A percentile compares a stretch with the other conserved stretches of the same genome.
phyloP scores from a whole-genome alignment of 1,140 invertebrate genomes.

The Diorhabda carinulata region DNA sequence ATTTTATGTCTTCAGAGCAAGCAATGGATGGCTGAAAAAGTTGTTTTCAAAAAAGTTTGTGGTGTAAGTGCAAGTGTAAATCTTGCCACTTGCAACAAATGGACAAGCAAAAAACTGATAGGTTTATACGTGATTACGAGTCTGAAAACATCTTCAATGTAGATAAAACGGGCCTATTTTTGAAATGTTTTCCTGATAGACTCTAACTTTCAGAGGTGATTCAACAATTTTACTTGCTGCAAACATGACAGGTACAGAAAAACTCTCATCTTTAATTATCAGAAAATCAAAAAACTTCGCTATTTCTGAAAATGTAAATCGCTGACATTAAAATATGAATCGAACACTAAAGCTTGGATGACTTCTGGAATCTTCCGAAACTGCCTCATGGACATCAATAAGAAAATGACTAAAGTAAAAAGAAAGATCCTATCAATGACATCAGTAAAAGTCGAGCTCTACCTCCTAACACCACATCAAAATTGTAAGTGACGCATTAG shows the following conservation, averaged over 20 bases:
- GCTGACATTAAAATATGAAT: slow-evolving; percentile 39
- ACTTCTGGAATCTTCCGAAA: slow-evolving; percentile 33
- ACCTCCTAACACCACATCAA: no score
- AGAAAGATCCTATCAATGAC: no score
- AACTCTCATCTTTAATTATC: slow-evolving; percentile 49
- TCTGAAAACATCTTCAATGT: slow-evolving; percentile 46
- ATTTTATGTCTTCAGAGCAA: slow-evolving; percentile 18
- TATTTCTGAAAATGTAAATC: slow-evolving; percentile 46
- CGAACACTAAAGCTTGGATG: slow-evolving; percentile 50
- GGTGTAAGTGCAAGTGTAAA: not conserved
- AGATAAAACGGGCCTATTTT: slow-evolving; percentile 50
- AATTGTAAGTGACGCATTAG: no score
- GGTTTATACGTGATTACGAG: slow-evolving; percentile 23
- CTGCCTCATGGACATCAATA: not conserved
- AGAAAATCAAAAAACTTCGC: slow-evolving; percentile 49
- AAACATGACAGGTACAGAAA: slow-evolving; percentile 49
- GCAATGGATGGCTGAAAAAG: slow-evolving; percentile 24
- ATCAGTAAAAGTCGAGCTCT: no score
- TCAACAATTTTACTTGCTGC: slow-evolving; percentile 47
- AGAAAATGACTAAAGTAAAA: not conserved
- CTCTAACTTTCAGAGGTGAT: not conserved
- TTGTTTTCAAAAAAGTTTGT: slow-evolving; percentile 27
- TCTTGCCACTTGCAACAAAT: not conserved
- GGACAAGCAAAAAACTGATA: slow-evolving; percentile 20
- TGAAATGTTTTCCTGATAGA: no score